Conservation (phyloP, 2,797 vertebrate species). For the Myripristis jacobus region DNA sequence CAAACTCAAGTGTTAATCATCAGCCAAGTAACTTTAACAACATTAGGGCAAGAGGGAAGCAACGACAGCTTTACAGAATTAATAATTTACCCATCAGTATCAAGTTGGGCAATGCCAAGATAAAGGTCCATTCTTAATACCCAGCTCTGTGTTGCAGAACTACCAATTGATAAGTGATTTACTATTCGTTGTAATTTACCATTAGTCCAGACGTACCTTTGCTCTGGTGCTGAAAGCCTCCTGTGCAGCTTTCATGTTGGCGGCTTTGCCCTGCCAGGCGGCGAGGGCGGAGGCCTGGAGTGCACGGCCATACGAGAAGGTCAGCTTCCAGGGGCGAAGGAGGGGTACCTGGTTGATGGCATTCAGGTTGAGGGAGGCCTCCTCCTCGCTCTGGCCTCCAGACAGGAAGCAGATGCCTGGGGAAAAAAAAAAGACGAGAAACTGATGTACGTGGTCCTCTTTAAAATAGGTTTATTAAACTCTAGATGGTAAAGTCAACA, state of each 20-base stretch:
- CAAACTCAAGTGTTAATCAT: constrained; percentile 75
- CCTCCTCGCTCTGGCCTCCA: constrained; percentile 97
- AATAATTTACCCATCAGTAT: constrained; percentile 67
- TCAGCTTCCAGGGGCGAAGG: constrained; percentile 93
- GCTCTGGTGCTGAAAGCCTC: constrained; percentile 90
- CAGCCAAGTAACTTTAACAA: constrained; percentile 43
- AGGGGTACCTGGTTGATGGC: constrained; percentile 94
- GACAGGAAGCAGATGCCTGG: constrained; percentile 97
- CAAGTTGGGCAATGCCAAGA: constrained; percentile 38
- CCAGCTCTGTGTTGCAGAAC: constrained; percentile 6
- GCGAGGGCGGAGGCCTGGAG: constrained; percentile 95
- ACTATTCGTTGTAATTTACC: not conserved
- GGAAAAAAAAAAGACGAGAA: not conserved
- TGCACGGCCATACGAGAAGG: constrained; percentile 95
- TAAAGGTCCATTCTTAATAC: constrained; percentile 23
- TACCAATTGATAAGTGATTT: constrained; percentile 18
- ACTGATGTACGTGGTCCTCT: not conserved
- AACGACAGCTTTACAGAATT: constrained; percentile 25
- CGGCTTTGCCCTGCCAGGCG: constrained; percentile 90
- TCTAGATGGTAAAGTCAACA: not conserved
- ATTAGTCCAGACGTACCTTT: constrained; percentile 79
- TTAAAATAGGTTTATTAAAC: not conserved
- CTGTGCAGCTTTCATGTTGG: constrained; percentile 91
- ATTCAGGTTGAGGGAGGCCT: constrained; percentile 94
- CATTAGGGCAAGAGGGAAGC: constrained; percentile 27